A percentile compares a stretch with the other conserved stretches of the same genome.
Conservation (phyloP, 2,797 vertebrate species). For the Setipinna tenuifilis region DNA sequence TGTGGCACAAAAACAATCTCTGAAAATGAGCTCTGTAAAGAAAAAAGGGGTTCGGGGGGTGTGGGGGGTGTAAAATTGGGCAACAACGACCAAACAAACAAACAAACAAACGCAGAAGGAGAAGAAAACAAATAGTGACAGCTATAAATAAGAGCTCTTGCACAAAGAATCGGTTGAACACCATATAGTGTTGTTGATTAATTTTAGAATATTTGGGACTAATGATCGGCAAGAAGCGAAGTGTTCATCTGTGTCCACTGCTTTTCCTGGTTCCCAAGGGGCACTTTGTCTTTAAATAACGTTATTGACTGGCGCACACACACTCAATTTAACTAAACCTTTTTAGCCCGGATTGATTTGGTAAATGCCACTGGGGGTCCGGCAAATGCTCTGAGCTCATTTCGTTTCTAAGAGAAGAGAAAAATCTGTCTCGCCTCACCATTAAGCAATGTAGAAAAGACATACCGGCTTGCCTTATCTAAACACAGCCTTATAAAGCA, state of each 20-base stretch:
- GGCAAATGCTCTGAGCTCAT: conserved; percentile 63
- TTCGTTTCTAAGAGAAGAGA: conserved; percentile 63
- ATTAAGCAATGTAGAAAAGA: conserved; percentile 57
- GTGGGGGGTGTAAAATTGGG: conserved; percentile 50
- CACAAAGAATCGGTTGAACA: conserved; percentile 56
- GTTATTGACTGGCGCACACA: conserved; percentile 68
- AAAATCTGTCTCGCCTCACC: conserved; percentile 63
- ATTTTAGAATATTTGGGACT: conserved; percentile 50
- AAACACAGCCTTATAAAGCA: not conserved
- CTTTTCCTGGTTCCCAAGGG: conserved; percentile 56
- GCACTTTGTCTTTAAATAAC: conserved; percentile 58
- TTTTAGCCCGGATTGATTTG: conserved; percentile 67
- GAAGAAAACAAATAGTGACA: conserved; percentile 55
- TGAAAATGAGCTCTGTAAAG: conserved; percentile 54
- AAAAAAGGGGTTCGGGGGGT: not conserved
- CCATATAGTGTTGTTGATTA: conserved; percentile 57
- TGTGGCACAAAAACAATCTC: conserved; percentile 58
- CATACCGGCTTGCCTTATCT: not conserved
- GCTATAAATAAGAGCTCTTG: conserved; percentile 64
- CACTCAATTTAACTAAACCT: conserved; percentile 65
- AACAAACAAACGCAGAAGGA: conserved; percentile 66
- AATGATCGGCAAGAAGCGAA: conserved; percentile 47
- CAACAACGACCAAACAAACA: conserved; percentile 64
- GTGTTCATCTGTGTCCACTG: conserved; percentile 61
- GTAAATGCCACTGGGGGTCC: conserved; percentile 59